Base-by-base conservation (phyloP, 2,113 vertebrate genomes). In the Bolborhynchus lineola region DNA sequence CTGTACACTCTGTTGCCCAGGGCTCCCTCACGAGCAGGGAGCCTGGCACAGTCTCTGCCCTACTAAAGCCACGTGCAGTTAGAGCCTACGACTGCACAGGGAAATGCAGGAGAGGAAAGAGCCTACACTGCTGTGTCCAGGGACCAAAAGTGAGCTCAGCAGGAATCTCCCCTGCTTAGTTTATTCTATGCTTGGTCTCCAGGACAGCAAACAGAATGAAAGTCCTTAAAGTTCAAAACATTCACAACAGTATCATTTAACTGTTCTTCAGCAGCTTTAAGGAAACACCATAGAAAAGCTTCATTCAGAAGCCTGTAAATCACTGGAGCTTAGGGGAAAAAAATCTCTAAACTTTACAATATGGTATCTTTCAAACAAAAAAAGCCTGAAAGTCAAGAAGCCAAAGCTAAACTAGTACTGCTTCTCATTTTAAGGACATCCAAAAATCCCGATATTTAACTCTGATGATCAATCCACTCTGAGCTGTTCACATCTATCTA, bases 101-200 rank as follows among this genome's bases (percentile, higher is more conserved):
- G 83, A 23, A 77, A 44, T 3, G 24, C 10, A 47, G 31, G 28
- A 53, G 20, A 63, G 25, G 35, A 53, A 88, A 55, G 4, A 4
- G 10, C 11, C 11, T 5, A 28, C 0, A 0, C 21, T 49, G 31
- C 19, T 64, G 74, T 8, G 8, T 52, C 49, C 11, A 1, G 7
- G 53, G 53, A 90, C 31, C 52, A 46, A 68, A 85, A 72, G 57
- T 6, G 37, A 95, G 28, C 44, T 53, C 49, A 59, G 52, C 8
- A 70, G 35, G 67, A 95, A 78, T 92, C 63, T 79, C n/a, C n/a
- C 53, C 49, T 74, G 46, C 67, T 31, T 10, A 29, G 37, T 41
- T 91, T 81, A 59, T 80, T 80, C n/a, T 49, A 8, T 4, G 11
- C 5, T 8, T 57, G 37, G 46, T 81, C 42, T 92, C 68, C 42